Percentiles rank a stretch among this genome's conserved stretches.
phyloP scores from a whole-genome alignment of 2,797 vertebrate genomes.

The Platalea minor region DNA sequence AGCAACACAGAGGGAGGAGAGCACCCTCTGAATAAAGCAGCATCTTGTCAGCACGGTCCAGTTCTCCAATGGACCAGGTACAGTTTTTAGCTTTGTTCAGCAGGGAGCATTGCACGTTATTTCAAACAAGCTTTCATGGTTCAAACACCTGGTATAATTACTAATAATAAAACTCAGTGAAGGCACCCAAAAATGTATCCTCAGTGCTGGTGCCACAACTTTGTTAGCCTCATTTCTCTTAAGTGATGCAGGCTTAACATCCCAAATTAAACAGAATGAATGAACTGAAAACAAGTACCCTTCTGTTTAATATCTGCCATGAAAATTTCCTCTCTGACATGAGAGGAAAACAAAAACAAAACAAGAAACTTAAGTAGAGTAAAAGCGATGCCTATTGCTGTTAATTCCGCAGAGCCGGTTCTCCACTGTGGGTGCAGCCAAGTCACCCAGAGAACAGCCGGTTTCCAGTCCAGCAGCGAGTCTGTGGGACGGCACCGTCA shows the following conservation, averaged over 20 bases:
- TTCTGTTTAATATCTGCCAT: background rate
- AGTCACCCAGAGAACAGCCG: fast-evolving
- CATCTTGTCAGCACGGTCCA: background rate
- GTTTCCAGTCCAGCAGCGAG: fast-evolving
- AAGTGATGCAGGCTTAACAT: background rate
- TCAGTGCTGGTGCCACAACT: background rate
- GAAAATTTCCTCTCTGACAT: background rate
- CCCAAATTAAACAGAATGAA: background rate
- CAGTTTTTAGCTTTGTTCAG: background rate
- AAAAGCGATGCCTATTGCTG: background rate
- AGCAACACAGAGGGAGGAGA: background rate
- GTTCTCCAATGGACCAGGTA: background rate
- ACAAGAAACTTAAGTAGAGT: background rate
- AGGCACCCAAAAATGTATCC: background rate
- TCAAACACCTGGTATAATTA: background rate
- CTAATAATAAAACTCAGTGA: background rate
- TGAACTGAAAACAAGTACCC: background rate
- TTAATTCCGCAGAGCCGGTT: background rate
- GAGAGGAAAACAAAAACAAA: background rate
- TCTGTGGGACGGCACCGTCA: conserved; percentile 4
- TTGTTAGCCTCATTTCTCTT: background rate
- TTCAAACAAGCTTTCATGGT: background rate
- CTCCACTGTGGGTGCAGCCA: fast-evolving
- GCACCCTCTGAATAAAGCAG: background rate
- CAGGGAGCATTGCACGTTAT: background rate